Evolutionary conservation across 2,888 invertebrate species (phyloP).

Genomic region (Tolmerus cingulatus): DNA sequence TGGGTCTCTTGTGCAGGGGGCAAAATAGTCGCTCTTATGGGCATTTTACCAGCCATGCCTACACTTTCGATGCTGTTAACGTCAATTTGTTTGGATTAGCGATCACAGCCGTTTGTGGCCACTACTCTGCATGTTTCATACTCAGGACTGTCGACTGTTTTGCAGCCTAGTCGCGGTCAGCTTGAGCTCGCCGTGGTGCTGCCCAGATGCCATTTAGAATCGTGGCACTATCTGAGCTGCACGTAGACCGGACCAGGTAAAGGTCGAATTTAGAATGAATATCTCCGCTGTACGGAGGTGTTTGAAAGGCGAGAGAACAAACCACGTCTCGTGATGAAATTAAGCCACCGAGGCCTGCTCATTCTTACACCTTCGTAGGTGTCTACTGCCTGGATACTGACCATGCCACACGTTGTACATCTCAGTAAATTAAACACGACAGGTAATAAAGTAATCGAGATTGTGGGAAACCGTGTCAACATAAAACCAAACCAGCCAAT

Average conservation of each 20-base stretch:
- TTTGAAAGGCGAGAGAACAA: conserved; percentile 25
- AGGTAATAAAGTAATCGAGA: neutral
- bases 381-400: neutral
- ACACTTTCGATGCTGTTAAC: conserved; percentile 24
- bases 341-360: neutral
- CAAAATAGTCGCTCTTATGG: neutral
- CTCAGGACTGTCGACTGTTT: neutral
- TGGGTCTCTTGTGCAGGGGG: neutral
- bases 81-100: conserved; percentile 40
- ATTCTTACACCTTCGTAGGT: neutral
- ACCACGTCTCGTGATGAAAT: conserved; percentile 15
- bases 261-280: conserved; percentile 22
- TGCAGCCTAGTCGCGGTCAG: neutral
- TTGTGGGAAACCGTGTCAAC: neutral
- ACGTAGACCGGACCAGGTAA: conserved; percentile 1
- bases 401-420: neutral
- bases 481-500: neutral
- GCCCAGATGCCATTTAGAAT: conserved; percentile 11
- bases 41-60: neutral
- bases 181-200: neutral
- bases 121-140: conserved; percentile 12
- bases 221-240: neutral
- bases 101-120: neutral
- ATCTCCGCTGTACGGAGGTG: neutral
- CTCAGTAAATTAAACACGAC: neutral